A percentile compares a stretch with the other conserved stretches of the same genome.
phyloP scores from a whole-genome alignment of 2,888 invertebrate genomes.

The Platypus cylindrus region DNA sequence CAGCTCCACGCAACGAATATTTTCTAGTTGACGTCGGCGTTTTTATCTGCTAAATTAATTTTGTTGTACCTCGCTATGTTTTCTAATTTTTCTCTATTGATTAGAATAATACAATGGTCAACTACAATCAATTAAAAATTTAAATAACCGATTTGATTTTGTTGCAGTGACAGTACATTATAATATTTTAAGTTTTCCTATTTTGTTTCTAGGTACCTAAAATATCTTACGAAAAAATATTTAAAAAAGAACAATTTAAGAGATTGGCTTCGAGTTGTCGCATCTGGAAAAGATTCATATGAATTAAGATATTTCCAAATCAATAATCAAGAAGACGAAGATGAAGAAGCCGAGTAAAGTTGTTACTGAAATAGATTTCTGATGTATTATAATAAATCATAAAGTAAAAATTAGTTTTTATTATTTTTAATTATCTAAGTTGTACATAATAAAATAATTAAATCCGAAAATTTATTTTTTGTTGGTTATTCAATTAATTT shows the following conservation, averaged over 20 bases:
- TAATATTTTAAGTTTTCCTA: not conserved
- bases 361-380: too few species aligned
- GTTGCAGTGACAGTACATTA: not conserved
- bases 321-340: constrained; percentile 62
- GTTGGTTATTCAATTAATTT: too few species aligned
- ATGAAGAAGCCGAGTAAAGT: constrained; percentile 76
- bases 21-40: constrained; percentile 21
- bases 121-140: constrained; percentile 20
- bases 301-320: constrained; percentile 99
- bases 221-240: constrained; percentile 99
- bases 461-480: too few species aligned
- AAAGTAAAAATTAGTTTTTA: too few species aligned
- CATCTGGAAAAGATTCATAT: constrained; percentile 88
- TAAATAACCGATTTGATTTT: not conserved
- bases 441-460: too few species aligned
- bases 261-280: constrained; percentile 99
- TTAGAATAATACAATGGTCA: constrained; percentile 20
- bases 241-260: constrained; percentile 98
- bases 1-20: constrained; percentile 21
- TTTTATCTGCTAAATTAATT: constrained; percentile 21
- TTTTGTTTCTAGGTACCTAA: constrained; percentile 76
- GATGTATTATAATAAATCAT: too few species aligned
- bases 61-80: constrained; percentile 23
- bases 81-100: constrained; percentile 11
- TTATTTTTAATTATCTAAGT: too few species aligned